Percentiles rank a stretch among this genome's conserved stretches.
phyloP scores from a whole-genome alignment of 2,113 vertebrate species.

The Ceyx melanurus region DNA sequence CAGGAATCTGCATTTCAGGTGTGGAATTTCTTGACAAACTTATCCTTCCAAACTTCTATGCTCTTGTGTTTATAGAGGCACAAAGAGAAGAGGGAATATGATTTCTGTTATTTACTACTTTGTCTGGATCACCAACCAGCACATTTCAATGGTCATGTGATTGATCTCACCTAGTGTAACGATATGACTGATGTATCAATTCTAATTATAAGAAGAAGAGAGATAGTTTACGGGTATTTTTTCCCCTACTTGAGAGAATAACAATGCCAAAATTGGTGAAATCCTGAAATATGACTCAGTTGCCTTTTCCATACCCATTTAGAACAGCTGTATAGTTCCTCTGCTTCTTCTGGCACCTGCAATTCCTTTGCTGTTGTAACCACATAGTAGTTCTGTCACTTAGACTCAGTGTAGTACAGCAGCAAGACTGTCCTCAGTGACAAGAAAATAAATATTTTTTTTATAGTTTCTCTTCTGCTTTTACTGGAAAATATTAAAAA shows the following conservation, averaged over 20 bases:
- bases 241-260: not conserved
- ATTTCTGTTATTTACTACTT: not conserved
- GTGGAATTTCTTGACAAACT: not conserved
- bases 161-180: not conserved
- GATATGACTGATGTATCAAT: not conserved
- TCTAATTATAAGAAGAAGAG: not conserved
- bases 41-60: not conserved
- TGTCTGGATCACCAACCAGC: not conserved
- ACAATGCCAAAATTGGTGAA: not conserved
- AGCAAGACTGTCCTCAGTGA: not conserved
- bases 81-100: not conserved
- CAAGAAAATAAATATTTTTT: not conserved
- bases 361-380: not conserved
- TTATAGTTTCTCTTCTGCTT: slow-evolving; percentile 16
- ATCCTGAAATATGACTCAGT: not conserved
- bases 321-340: not conserved
- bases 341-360: not conserved
- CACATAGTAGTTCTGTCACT: not conserved
- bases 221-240: not conserved
- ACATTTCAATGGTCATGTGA: not conserved
- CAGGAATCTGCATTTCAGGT: not conserved
- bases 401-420: not conserved
- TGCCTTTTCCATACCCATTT: not conserved
- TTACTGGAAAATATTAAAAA: slow-evolving; percentile 39
- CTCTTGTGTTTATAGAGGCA: not conserved